These are phyloP conservation scores for Kryptolebias ocellatus DNA, from an alignment of 2,797 vertebrate species.

Conservation along the genomic window DNA sequence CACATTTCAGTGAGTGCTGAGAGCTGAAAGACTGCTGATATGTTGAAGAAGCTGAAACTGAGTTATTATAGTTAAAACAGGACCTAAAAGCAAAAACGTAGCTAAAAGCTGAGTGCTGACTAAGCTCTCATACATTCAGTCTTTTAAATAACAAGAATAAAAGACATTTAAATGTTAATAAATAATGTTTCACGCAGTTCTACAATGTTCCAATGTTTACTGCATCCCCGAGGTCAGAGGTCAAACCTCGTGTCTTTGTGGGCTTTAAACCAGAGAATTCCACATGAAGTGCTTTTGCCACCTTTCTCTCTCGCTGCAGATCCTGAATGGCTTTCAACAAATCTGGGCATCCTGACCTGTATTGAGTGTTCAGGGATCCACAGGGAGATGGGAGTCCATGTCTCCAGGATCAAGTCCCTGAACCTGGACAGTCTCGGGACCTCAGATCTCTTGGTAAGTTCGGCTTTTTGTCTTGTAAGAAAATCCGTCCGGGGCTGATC, in stretches of 20 bases:
- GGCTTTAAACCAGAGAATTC: conserved; percentile 2
- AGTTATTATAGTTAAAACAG: too few relatives aligned
- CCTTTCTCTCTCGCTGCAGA: conserved; percentile 65
- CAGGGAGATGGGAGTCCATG: conserved; percentile 86
- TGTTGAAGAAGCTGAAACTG: too few relatives aligned
- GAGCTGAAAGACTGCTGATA: too few relatives aligned
- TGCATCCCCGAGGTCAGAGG: too few relatives aligned
- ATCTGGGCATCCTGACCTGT: conserved; percentile 87
- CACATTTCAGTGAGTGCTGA: too few relatives aligned
- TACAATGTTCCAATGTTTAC: too few relatives aligned
- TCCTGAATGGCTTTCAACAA: conserved; percentile 86
- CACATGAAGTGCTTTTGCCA: conserved; percentile 2
- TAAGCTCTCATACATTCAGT: too few relatives aligned
- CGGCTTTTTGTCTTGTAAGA: neutral
- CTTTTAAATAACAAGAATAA: too few relatives aligned
- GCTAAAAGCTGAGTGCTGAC: too few relatives aligned
- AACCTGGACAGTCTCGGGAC: conserved; percentile 86
- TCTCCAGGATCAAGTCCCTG: conserved; percentile 84
- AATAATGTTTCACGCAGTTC: too few relatives aligned
- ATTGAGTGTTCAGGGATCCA: conserved; percentile 90
- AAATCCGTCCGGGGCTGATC: neutral
- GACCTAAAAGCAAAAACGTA: too few relatives aligned
- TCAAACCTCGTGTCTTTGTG: neutral
- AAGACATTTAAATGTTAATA: too few relatives aligned
- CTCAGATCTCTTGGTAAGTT: conserved; percentile 84